phyloP scores from a whole-genome alignment of 2,888 invertebrate species.

The Spodoptera exigua region DNA sequence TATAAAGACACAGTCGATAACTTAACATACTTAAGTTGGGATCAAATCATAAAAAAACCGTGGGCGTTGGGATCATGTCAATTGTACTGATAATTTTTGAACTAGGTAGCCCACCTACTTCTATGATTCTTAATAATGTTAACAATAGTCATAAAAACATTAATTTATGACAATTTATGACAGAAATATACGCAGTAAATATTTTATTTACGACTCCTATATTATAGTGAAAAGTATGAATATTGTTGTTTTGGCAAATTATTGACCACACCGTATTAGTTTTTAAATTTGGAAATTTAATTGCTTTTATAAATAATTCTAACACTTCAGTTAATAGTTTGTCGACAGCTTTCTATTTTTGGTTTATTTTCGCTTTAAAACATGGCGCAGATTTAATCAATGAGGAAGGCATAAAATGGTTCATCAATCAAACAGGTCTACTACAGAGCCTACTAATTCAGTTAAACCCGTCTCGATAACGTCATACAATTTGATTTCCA shows the following conservation, averaged over 20 bases:
- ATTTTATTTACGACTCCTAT: slow-evolving; percentile 41
- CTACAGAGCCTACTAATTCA: slow-evolving; percentile 42
- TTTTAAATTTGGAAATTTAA: slow-evolving; percentile 29
- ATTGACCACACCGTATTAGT: slow-evolving; percentile 25
- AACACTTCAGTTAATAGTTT: background rate
- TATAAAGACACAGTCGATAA: slow-evolving; percentile 46
- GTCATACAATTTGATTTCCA: slow-evolving; percentile 66
- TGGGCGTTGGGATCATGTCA: slow-evolving; percentile 60
- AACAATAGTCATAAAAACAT: slow-evolving; percentile 52
- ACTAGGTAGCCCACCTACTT: slow-evolving; percentile 54
- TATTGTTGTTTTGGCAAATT: slow-evolving; percentile 46
- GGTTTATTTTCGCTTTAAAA: background rate
- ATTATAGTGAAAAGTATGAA: slow-evolving; percentile 27
- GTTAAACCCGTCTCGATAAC: slow-evolving; percentile 49
- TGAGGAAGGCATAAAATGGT: slow-evolving; percentile 18
- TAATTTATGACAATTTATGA: slow-evolving; percentile 56
- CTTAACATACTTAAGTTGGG: slow-evolving; percentile 49
- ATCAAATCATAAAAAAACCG: slow-evolving; percentile 52
- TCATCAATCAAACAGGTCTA: slow-evolving; percentile 23
- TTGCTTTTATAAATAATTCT: slow-evolving; percentile 23
- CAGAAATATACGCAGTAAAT: slow-evolving; percentile 42
- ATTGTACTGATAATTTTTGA: slow-evolving; percentile 59
- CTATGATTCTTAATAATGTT: slow-evolving; percentile 39
- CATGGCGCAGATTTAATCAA: slow-evolving; percentile 14
- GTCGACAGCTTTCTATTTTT: background rate